Conservation (phyloP, 2,888 invertebrate genomes). For the Nowickia ferox region DNA sequence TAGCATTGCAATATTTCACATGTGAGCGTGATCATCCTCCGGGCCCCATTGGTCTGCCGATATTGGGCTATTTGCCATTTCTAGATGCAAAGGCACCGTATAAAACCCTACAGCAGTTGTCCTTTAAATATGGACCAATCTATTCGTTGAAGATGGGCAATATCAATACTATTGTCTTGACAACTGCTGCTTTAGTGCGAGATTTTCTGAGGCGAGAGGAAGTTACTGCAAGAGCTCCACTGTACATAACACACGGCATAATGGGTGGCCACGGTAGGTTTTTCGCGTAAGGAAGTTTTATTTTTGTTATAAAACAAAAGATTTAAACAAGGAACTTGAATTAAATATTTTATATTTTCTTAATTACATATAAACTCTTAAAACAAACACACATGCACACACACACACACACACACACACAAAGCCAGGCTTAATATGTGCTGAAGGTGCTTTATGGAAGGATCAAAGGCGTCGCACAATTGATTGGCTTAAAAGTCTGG, state of each 20-base stretch:
- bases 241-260: slow-evolving; percentile 93
- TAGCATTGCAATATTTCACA: slow-evolving; percentile 7
- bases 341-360: background rate
- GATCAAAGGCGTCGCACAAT: slow-evolving; percentile 91
- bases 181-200: slow-evolving; percentile 89
- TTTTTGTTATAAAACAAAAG: slow-evolving; percentile 64
- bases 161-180: slow-evolving; percentile 89
- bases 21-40: slow-evolving; percentile 84
- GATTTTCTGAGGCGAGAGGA: slow-evolving; percentile 89
- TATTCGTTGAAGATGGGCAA: slow-evolving; percentile 90
- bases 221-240: slow-evolving; percentile 89
- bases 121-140: slow-evolving; percentile 88
- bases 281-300: background rate
- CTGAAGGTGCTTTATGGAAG: slow-evolving; percentile 92
- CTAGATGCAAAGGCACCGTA: slow-evolving; percentile 89
- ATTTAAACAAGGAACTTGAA: slow-evolving; percentile 73
- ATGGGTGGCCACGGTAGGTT: slow-evolving; percentile 93
- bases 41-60: slow-evolving; percentile 90
- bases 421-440: slow-evolving; percentile 89
- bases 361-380: too few species aligned
- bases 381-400: too few species aligned
- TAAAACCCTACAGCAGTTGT: slow-evolving; percentile 87
- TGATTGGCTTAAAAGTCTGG: slow-evolving; percentile 89
- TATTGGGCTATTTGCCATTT: slow-evolving; percentile 91
- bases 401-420: too few species aligned